Conservation (phyloP, 2,113 vertebrate genomes). For the Gracilinanus agilis region DNA sequence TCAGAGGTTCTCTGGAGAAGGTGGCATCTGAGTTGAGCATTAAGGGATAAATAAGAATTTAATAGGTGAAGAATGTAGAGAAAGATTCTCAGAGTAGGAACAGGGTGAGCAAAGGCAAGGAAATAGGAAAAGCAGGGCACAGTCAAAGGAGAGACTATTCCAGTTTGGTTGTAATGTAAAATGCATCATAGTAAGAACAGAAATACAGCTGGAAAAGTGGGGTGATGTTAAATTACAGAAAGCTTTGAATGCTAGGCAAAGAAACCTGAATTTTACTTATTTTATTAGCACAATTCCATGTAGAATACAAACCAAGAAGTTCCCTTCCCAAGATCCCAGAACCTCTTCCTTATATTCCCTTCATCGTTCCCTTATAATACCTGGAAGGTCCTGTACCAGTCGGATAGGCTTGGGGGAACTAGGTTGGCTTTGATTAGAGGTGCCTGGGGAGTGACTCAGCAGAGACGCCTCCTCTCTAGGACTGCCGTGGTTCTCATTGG, state of each 20-base stretch:
- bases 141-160: neutral
- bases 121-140: neutral
- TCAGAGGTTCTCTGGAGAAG: neutral
- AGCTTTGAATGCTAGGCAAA: neutral
- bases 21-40: neutral
- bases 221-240: neutral
- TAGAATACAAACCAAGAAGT: no score
- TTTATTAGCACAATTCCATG: neutral
- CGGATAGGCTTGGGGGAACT: conserved; percentile 93
- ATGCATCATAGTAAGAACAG: neutral
- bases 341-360: rapidly evolving
- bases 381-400: conserved; percentile 94
- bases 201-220: neutral
- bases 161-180: neutral
- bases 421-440: conserved; percentile 91
- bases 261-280: neutral
- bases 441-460: conserved; percentile 90
- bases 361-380: conserved; percentile 79
- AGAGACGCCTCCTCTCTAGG: conserved; percentile 90
- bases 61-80: neutral
- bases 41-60: neutral
- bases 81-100: neutral
- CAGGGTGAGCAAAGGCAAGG: neutral
- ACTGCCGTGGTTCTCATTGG: conserved; percentile 94
- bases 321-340: rapidly evolving